A percentile compares a stretch with the other conserved stretches of the same genome.
phyloP scores from a whole-genome alignment of 2,888 invertebrate species.

The Limnephilus lunatus region DNA sequence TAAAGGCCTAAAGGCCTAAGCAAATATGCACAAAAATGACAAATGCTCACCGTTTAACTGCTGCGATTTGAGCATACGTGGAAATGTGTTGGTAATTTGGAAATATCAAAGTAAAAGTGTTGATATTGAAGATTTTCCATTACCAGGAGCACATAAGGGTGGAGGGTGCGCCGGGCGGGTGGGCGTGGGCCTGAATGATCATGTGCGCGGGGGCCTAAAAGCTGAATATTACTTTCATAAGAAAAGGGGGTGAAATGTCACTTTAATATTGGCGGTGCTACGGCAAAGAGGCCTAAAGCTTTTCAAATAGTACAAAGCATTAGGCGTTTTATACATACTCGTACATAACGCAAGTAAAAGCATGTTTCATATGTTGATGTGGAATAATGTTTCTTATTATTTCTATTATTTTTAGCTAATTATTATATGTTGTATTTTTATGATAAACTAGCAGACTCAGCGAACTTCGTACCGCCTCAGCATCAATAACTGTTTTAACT shows the following conservation, averaged over 20 bases:
- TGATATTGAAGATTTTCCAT: conserved; percentile 44
- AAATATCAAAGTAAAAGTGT: conserved; percentile 47
- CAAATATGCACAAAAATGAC: conserved; percentile 24
- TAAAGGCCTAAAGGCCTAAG: background rate
- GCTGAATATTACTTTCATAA: conserved; percentile 63
- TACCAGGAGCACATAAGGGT: conserved; percentile 2
- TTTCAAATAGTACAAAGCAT: background rate
- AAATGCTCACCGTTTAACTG: conserved; percentile 15
- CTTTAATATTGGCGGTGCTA: conserved; percentile 52
- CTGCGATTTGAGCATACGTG: conserved; percentile 18
- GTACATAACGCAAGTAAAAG: background rate
- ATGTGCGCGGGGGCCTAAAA: conserved; percentile 51
- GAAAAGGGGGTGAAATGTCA: conserved; percentile 60
- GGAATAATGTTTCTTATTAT: too few relatives aligned
- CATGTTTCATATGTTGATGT: background rate
- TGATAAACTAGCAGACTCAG: too few relatives aligned
- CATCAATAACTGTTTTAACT: too few relatives aligned
- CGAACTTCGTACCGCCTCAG: too few relatives aligned
- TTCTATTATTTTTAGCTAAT: too few relatives aligned
- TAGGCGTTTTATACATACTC: background rate
- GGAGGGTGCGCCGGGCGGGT: background rate
- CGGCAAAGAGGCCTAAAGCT: conserved; percentile 1
- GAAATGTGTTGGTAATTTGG: conserved; percentile 37
- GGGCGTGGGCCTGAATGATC: conserved; percentile 20
- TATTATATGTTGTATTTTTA: too few relatives aligned